A percentile compares a stretch with the other conserved stretches of the same genome.
Evolutionary conservation across 2,888 invertebrate genomes (phyloP).

Genomic region (Eilema caniola): DNA sequence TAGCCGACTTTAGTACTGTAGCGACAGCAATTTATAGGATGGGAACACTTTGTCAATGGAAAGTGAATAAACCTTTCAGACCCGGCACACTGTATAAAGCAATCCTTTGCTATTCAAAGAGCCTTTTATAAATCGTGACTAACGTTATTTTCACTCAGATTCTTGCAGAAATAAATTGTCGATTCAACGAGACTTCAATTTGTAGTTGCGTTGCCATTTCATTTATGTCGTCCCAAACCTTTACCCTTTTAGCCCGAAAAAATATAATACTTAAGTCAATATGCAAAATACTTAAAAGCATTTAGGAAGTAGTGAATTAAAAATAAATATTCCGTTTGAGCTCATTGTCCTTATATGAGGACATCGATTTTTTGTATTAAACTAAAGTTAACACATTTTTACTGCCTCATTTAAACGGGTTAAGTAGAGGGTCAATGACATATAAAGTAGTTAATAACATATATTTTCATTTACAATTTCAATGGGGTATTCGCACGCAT

Average conservation of each 20-base stretch:
- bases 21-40: background rate
- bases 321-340: background rate
- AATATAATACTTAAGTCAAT: background rate
- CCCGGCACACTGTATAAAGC: background rate
- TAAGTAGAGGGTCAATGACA: background rate
- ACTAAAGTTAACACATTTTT: background rate
- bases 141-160: background rate
- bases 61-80: background rate
- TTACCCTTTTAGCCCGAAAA: background rate
- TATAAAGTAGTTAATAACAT: background rate
- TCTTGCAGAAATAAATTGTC: background rate
- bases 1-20: background rate
- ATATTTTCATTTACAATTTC: conserved; percentile 5
- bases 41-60: background rate
- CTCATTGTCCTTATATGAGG: background rate
- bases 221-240: background rate
- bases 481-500: conserved; percentile 2
- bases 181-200: too few species aligned
- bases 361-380: background rate
- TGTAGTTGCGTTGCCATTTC: background rate
- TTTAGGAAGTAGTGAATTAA: background rate
- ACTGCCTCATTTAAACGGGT: background rate
- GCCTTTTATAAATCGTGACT: background rate
- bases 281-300: background rate
- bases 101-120: background rate